Conservation (phyloP, 2,888 invertebrate species). For the Machimus atricapillus region DNA sequence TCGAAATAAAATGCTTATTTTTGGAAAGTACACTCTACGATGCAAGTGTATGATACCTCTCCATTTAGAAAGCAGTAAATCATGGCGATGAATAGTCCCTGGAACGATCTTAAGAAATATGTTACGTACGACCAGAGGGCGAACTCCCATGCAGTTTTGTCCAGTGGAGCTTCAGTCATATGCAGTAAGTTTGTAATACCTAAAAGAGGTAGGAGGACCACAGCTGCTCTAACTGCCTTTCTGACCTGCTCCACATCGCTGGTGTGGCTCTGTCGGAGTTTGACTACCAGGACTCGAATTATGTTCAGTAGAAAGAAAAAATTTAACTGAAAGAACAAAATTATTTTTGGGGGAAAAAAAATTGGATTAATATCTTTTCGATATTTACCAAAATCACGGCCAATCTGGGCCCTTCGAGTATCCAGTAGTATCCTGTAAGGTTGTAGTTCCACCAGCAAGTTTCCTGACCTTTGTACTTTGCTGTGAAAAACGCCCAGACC, state of each 20-base stretch:
- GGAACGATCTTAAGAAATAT: constrained; percentile 82
- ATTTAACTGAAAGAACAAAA: constrained; percentile 70
- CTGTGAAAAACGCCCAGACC: constrained; percentile 73
- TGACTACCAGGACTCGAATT: constrained; percentile 78
- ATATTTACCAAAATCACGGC: constrained; percentile 74
- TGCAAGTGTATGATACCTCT: constrained; percentile 67
- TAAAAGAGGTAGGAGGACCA: constrained; percentile 79
- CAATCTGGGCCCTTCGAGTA: constrained; percentile 86
- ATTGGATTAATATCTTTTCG: not conserved
- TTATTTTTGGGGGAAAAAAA: not conserved
- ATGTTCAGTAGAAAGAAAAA: constrained; percentile 80
- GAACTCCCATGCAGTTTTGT: constrained; percentile 73
- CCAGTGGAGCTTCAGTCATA: constrained; percentile 74
- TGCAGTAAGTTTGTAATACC: constrained; percentile 81
- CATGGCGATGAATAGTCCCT: constrained; percentile 81
- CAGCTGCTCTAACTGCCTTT: constrained; percentile 81
- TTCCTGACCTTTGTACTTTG: constrained; percentile 61
- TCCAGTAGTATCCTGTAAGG: constrained; percentile 82
- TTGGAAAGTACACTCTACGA: not conserved
- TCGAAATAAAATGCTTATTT: not conserved
- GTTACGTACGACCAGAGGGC: constrained; percentile 81
- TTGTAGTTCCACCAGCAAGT: constrained; percentile 85
- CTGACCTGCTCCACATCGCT: constrained; percentile 79
- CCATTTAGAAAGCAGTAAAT: constrained; percentile 85
- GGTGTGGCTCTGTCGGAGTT: constrained; percentile 74